A percentile compares a stretch with the other conserved stretches of the same genome.
phyloP scores from a whole-genome alignment of 2,113 vertebrate genomes.

The Ceuthmochares aereus region DNA sequence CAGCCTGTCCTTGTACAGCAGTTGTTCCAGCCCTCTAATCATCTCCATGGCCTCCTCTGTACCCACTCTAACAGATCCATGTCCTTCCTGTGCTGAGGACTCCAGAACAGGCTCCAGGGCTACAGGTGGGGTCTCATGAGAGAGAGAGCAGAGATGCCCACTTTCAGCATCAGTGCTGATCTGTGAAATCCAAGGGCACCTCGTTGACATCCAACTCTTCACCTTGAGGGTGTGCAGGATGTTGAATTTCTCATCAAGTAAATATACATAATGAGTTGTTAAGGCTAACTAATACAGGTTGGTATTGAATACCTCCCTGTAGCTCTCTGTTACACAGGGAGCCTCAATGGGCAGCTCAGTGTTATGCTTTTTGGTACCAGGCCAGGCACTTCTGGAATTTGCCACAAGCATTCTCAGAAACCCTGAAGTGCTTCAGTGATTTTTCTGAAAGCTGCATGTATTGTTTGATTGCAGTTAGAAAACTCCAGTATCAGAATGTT shows the following conservation, averaged over 20 bases:
- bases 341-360: not conserved
- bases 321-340: not conserved
- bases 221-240: not conserved
- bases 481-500: not conserved
- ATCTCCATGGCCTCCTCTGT: no score
- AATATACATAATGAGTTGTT: not conserved
- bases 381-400: not conserved
- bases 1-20: no score
- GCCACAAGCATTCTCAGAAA: not conserved
- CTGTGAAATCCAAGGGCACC: not conserved
- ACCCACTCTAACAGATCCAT: no score
- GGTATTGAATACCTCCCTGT: fast-evolving
- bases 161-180: fast-evolving
- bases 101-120: no score
- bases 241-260: not conserved
- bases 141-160: not conserved
- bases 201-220: not conserved
- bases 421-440: not conserved
- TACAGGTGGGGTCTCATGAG: no score
- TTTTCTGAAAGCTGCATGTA: not conserved
- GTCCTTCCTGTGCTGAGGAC: no score
- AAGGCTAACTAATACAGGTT: not conserved
- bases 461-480: not conserved
- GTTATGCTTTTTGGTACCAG: not conserved
- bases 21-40: no score